These are phyloP conservation scores for Archaeoteleia sp. DNA, from an alignment of 2,888 invertebrate genomes.

Conservation along the genomic window DNA sequence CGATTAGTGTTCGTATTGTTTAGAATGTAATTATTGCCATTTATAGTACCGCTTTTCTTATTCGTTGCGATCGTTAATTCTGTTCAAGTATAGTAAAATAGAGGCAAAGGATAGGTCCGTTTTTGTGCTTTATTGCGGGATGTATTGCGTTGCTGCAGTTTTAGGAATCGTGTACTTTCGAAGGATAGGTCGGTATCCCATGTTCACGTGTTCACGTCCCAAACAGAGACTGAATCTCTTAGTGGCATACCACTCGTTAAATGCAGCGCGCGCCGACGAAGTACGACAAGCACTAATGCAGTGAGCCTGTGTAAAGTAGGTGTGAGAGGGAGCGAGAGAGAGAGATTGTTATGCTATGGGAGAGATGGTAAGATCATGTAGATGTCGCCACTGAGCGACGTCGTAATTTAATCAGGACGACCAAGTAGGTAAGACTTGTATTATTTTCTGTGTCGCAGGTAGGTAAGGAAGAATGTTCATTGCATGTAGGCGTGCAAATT, in stretches of 20 bases:
- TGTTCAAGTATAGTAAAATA: neutral
- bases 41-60: too few relatives aligned
- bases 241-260: conserved; percentile 67
- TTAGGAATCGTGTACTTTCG: conserved; percentile 55
- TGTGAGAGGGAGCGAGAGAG: too few relatives aligned
- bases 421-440: too few relatives aligned
- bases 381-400: conserved; percentile 17
- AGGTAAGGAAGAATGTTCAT: too few relatives aligned
- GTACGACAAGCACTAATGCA: conserved; percentile 47
- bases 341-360: conserved; percentile 1
- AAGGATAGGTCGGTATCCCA: conserved; percentile 60
- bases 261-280: conserved; percentile 56
- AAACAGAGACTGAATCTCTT: conserved; percentile 70
- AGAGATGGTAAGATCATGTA: neutral
- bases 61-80: neutral
- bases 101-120: neutral
- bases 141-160: conserved; percentile 6
- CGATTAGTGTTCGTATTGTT: neutral
- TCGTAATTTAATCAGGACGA: neutral
- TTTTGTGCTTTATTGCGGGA: conserved; percentile 2
- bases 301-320: neutral
- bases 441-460: too few relatives aligned
- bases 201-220: conserved; percentile 68
- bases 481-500: too few relatives aligned
- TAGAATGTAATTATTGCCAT: too few relatives aligned